Base-by-base conservation (phyloP, 2,888 invertebrate species). In the Argyresthia goedartella region DNA sequence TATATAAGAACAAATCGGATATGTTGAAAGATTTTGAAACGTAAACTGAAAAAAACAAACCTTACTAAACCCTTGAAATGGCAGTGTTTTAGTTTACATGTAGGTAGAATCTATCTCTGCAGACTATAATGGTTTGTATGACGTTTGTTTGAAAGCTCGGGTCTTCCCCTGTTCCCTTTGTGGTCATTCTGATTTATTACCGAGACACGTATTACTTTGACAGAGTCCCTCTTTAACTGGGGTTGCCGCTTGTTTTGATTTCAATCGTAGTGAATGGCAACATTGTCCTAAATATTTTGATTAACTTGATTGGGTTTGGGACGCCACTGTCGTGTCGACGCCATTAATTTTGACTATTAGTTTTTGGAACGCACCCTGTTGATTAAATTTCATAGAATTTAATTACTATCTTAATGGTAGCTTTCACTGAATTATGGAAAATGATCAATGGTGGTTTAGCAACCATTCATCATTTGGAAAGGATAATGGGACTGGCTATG, bases 141-240 rank as follows among this genome's bases (percentile, higher is more conserved):
- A 25, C 16, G 15, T 46, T 46, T 9, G 11, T 25, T 25, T 46
- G 15, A 16, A 25, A 14, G 14, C 2, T 6, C 15, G 14, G 14
- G 25, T 0, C 13, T 13, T 11, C 33, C 33, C 47, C 25, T 25
- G 2, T 25, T 34, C 47, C 53, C 36, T 49, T 53, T 50, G 50
- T 53, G 48, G 49, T 49, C 48, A 43, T 47, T 50, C 51, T 53
- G 53, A 53, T 53, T 53, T 51, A 53, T 53, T 53, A 51, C 51
- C 9, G n/a, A 34, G 47, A 25, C 25, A 25, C 25, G 6, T 2
- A 25, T 25, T 25, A 25, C 25, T 25, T 25, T 25, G 25, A 25
- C 25, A 25, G 6, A 25, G 25, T 25, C 35, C 50, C 13, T 34
- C 25, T 50, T 47, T 50, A 44, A 49, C 51, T 51, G 34, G 39